Conservation (phyloP, 2,888 invertebrate species). For the Drosophila formosana region DNA sequence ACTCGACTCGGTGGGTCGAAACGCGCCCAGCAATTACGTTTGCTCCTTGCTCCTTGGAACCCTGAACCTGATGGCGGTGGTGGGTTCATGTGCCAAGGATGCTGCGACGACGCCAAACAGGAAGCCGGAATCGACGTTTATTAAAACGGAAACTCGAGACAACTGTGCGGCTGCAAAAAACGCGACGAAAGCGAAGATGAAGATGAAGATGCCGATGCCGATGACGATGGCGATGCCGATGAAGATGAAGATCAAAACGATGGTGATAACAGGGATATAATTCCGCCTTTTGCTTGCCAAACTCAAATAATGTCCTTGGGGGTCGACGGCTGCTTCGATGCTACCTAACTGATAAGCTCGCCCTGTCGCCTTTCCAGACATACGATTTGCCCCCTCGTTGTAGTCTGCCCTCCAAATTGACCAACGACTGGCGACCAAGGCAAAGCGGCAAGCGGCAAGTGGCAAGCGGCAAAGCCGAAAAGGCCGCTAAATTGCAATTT, state of each 20-base stretch:
- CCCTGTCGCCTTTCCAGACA: constrained; percentile 14
- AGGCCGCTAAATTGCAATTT: constrained; percentile 78
- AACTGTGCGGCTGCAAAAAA: constrained; percentile 64
- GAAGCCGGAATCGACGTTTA: constrained; percentile 82
- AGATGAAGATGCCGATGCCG: constrained; percentile 28
- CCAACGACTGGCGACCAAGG: constrained; percentile 41
- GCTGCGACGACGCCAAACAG: constrained; percentile 65
- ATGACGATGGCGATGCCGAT: constrained; percentile 33
- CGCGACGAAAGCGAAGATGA: constrained; percentile 10
- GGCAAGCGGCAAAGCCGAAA: constrained; percentile 17
- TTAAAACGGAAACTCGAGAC: constrained; percentile 82
- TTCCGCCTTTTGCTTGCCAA: constrained; percentile 42
- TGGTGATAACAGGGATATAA: constrained; percentile 67
- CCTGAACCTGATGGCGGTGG: constrained; percentile 28
- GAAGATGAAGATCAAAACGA: constrained; percentile 20
- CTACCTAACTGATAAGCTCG: constrained; percentile 64
- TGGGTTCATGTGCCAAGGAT: constrained; percentile 35
- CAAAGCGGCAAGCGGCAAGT: constrained; percentile 6
- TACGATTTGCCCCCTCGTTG: constrained; percentile 7
- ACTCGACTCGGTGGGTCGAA: background rate
- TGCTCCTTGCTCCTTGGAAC: background rate
- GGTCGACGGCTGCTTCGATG: constrained; percentile 34
- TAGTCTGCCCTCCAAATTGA: constrained; percentile 26
- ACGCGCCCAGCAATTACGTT: constrained; percentile 67
- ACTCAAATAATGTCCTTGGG: constrained; percentile 72